These are phyloP conservation scores for Dasypus novemcinctus DNA, from an alignment of 2,113 vertebrate genomes.

Conservation along the genomic window DNA sequence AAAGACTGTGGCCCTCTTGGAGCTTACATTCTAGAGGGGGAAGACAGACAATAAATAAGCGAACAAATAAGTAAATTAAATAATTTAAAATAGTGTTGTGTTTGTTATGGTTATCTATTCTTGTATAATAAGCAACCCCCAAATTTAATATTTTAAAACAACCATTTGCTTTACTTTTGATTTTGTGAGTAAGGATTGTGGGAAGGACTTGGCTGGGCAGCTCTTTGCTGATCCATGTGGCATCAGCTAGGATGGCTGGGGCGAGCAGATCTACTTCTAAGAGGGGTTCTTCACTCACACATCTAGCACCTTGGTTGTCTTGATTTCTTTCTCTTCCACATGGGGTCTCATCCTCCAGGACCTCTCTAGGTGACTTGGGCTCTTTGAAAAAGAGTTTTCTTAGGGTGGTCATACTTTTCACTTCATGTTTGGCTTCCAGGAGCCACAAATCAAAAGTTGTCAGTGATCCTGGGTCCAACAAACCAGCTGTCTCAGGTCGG, in stretches of 20 bases:
- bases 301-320: not conserved
- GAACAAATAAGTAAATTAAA: not conserved
- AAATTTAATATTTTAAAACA: not conserved
- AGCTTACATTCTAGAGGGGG: not conserved
- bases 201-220: not conserved
- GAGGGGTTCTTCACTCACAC: not conserved
- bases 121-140: not conserved
- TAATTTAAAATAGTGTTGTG: not conserved
- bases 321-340: not conserved
- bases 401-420: not conserved
- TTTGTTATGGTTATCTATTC: not conserved
- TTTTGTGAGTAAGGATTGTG: not conserved
- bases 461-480: not conserved
- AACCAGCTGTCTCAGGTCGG: not conserved
- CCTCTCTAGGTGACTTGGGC: not conserved
- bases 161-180: not conserved
- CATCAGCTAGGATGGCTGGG: too few species aligned
- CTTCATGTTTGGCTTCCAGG: not conserved
- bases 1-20: not conserved
- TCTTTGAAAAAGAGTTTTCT: not conserved
- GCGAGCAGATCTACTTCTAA: not conserved
- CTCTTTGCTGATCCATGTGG: not conserved
- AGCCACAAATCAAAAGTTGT: not conserved
- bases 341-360: not conserved
- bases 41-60: not conserved